phyloP scores from a whole-genome alignment of 2,888 invertebrate species.

The Ecliptopera silaceata region DNA sequence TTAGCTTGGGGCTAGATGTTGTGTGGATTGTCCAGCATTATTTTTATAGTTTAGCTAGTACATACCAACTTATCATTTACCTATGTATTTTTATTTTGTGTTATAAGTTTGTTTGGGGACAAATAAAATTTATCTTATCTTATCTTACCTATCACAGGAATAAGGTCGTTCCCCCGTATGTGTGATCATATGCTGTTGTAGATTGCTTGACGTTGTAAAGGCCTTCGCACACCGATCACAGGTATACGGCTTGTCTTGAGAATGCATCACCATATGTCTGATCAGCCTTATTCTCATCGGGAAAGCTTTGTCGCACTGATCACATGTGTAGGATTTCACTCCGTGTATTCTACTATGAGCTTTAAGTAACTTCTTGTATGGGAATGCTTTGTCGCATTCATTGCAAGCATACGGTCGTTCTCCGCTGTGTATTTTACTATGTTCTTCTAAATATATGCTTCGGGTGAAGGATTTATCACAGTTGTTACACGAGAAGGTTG shows the following conservation, averaged over 20 bases:
- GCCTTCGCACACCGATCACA: slow-evolving; percentile 15
- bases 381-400: slow-evolving; percentile 4
- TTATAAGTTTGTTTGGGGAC: too few species aligned
- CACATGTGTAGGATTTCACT: slow-evolving; percentile 9
- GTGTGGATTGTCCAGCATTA: too few species aligned
- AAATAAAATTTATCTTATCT: too few species aligned
- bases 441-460: slow-evolving; percentile 3
- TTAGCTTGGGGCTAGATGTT: too few species aligned
- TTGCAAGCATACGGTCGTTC: slow-evolving; percentile 1
- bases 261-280: slow-evolving; percentile 12
- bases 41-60: too few species aligned
- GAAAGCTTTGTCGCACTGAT: slow-evolving; percentile 14
- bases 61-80: too few species aligned
- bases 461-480: slow-evolving; percentile 2
- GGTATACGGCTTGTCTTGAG: background rate
- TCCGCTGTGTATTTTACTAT: background rate
- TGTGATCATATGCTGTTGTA: slow-evolving; percentile 15
- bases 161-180: slow-evolving; percentile 9
- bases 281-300: background rate
- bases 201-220: background rate
- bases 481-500: background rate
- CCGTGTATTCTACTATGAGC: slow-evolving; percentile 9
- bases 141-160: slow-evolving; percentile 6
- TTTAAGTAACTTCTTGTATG: background rate
- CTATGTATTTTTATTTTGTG: too few species aligned